A percentile compares a stretch with the other conserved stretches of the same genome.
These are phyloP conservation scores for Reinhardtius hippoglossoides DNA, from an alignment of 2,113 vertebrate genomes.

Conservation along the genomic window DNA sequence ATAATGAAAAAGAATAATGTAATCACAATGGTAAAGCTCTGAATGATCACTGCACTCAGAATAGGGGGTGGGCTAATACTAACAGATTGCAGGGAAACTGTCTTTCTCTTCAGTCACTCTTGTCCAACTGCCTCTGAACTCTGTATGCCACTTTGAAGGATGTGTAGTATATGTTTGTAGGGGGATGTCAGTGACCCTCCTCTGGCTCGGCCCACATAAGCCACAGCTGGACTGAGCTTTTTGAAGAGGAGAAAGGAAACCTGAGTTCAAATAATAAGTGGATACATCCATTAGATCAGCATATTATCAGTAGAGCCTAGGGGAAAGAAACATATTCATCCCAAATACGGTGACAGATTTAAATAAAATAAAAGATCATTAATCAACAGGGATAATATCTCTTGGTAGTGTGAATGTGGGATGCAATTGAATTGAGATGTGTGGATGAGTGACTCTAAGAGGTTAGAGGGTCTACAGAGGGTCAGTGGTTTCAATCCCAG, in stretches of 20 bases:
- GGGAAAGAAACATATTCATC: too few relatives aligned
- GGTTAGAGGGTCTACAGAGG: too few relatives aligned
- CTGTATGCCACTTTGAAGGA: constrained; percentile 16
- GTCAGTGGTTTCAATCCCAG: too few relatives aligned
- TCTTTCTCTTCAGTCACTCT: constrained; percentile 32
- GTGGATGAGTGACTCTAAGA: too few relatives aligned
- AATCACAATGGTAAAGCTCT: constrained; percentile 48
- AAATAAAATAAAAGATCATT: too few relatives aligned
- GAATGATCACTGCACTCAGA: constrained; percentile 46
- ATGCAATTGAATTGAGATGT: too few relatives aligned
- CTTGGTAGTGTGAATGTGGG: too few relatives aligned
- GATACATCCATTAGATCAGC: not conserved
- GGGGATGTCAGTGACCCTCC: constrained; percentile 8
- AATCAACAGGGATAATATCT: too few relatives aligned
- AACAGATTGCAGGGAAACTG: constrained; percentile 36
- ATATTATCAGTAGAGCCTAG: too few relatives aligned
- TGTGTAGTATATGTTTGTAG: constrained; percentile 51
- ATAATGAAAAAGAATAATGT: constrained; percentile 57
- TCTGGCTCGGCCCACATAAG: not conserved
- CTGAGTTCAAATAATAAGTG: not conserved
- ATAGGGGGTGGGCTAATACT: constrained; percentile 10
- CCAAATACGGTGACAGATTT: too few relatives aligned
- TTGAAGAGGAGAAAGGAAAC: not conserved
- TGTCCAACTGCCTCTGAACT: constrained; percentile 6
- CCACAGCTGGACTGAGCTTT: not conserved